These are phyloP conservation scores for Macrosteles quadrilineatus DNA, from an alignment of 1,140 invertebrate species.

Conservation along the genomic window DNA sequence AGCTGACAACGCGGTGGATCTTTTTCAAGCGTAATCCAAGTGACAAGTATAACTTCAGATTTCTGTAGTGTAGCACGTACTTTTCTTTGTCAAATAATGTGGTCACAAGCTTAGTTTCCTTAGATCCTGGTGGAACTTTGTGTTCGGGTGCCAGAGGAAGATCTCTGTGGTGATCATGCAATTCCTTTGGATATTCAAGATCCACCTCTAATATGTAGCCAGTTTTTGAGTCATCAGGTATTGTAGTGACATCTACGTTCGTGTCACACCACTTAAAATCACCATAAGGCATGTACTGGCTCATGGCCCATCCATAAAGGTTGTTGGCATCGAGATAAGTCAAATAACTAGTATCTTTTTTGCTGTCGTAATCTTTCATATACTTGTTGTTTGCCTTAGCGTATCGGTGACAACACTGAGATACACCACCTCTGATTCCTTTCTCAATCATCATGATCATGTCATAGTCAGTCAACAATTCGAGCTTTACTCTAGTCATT, in stretches of 20 bases:
- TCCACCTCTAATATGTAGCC: not conserved
- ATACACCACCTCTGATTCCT: not conserved
- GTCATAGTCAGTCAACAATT: not conserved
- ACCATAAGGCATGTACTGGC: no score
- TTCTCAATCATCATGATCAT: not conserved
- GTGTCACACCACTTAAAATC: not conserved
- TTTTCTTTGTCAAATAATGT: slow-evolving; percentile 45
- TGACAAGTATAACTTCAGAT: slow-evolving; percentile 53
- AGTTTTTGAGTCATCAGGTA: not conserved
- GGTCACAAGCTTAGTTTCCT: not conserved
- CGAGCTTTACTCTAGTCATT: not conserved
- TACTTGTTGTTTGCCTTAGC: not conserved
- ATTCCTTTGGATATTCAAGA: no score
- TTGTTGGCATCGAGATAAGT: no score
- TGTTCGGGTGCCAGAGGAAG: not conserved
- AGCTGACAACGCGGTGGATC: slow-evolving; percentile 54
- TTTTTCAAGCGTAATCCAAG: slow-evolving; percentile 52
- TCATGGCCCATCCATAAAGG: not conserved
- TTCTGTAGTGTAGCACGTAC: slow-evolving; percentile 55
- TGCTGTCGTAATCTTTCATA: not conserved
- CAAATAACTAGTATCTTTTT: not conserved
- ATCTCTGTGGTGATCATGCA: not conserved
- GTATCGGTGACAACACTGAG: not conserved
- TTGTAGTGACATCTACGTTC: not conserved
- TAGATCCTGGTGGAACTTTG: not conserved